phyloP scores from a whole-genome alignment of 2,888 invertebrate genomes.

The Tenodera sinensis region DNA sequence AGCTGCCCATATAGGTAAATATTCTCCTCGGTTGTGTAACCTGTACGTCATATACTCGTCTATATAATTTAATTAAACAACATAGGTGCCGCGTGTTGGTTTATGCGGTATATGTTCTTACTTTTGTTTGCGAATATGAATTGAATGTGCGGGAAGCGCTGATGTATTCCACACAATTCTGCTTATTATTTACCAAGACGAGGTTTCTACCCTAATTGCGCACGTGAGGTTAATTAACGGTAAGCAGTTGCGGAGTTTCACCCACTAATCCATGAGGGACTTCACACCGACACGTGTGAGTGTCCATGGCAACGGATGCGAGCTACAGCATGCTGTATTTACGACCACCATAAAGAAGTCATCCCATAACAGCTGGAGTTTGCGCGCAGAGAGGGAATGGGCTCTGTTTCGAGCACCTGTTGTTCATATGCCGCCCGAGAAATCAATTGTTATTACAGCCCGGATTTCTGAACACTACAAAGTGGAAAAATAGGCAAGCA shows the following conservation, averaged over 20 bases:
- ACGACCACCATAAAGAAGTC: neutral
- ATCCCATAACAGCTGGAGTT: neutral
- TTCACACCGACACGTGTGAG: neutral
- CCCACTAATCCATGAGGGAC: neutral
- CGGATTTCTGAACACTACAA: too few species aligned
- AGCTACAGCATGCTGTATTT: neutral
- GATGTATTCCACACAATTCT: neutral
- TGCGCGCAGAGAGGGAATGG: too few species aligned
- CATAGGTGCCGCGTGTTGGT: too few species aligned
- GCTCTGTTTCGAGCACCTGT: neutral
- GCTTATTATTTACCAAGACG: neutral
- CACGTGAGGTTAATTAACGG: neutral
- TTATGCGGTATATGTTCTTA: too few species aligned
- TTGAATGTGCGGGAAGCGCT: too few species aligned
- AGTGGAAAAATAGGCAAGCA: too few species aligned
- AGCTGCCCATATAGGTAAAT: too few species aligned
- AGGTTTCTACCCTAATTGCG: neutral
- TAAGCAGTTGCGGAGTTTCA: neutral
- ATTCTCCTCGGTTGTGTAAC: too few species aligned
- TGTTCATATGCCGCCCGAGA: neutral
- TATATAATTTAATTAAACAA: too few species aligned
- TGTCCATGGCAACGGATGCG: neutral
- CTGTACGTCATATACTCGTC: too few species aligned
- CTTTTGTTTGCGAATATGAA: too few species aligned
- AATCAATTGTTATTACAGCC: neutral